Evolutionary conservation across 2,797 vertebrate genomes (phyloP).

Genomic region (Chaenodraco wilsoni): DNA sequence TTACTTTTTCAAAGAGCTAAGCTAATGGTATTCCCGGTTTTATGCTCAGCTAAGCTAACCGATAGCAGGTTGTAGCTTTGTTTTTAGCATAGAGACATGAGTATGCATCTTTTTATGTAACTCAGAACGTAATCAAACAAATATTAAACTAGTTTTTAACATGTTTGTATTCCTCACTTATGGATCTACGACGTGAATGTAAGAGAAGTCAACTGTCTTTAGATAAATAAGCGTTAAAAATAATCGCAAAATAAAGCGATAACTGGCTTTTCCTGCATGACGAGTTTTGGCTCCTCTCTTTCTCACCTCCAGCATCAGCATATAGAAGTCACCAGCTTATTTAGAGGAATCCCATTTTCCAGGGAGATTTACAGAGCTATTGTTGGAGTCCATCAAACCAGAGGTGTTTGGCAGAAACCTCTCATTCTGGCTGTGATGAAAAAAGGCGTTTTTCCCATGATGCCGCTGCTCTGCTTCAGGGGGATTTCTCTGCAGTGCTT

Average conservation of each 20-base stretch:
- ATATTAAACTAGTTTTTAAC: not conserved
- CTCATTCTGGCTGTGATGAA: conserved; percentile 21
- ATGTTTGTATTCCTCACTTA: not conserved
- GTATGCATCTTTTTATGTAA: not conserved
- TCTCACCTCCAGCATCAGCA: conserved; percentile 3
- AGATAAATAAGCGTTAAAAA: conserved; percentile 4
- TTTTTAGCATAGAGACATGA: not conserved
- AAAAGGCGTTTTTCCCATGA: conserved; percentile 25
- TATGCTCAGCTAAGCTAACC: not conserved
- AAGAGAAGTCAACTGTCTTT: not conserved
- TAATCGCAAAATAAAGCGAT: not conserved
- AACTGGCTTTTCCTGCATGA: conserved; percentile 10
- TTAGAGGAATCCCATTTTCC: conserved; percentile 69
- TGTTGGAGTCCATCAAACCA: conserved; percentile 49
- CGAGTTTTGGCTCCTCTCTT: not conserved
- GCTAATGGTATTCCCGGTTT: no score
- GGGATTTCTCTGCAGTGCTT: conserved; percentile 13
- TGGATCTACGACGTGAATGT: not conserved
- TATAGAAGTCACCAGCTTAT: conserved; percentile 46
- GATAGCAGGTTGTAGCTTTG: not conserved
- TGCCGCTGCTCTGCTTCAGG: conserved; percentile 19
- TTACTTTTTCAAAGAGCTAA: no score
- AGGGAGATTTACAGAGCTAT: conserved; percentile 61
- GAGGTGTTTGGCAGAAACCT: conserved; percentile 54
- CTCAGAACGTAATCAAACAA: no score